Evolutionary conservation across 2,888 invertebrate genomes (phyloP).

Genomic region (Limnephilus lunatus): DNA sequence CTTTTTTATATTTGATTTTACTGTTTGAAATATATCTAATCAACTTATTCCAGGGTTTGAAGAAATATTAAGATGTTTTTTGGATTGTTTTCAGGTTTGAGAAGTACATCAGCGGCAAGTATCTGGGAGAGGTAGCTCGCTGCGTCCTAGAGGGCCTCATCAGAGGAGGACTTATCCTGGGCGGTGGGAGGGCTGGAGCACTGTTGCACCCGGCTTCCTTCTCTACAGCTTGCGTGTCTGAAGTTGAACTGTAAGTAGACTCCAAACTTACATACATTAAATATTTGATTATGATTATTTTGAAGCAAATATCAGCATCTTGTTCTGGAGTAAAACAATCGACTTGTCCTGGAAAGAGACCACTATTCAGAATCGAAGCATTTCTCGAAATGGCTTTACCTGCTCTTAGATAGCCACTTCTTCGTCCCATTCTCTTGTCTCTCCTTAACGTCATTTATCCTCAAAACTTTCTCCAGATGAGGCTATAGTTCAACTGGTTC

Average conservation of each 20-base stretch:
- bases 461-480: not conserved
- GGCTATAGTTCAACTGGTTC: not conserved
- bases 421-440: no score
- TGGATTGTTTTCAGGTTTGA: constrained; percentile 80
- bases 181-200: constrained; percentile 68
- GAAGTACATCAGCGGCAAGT: constrained; percentile 89
- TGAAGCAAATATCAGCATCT: no score
- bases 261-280: not conserved
- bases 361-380: no score
- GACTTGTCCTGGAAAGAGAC: no score
- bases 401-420: not conserved
- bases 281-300: no score
- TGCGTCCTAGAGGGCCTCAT: constrained; percentile 64
- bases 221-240: constrained; percentile 82
- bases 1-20: no score
- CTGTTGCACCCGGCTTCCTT: constrained; percentile 76
- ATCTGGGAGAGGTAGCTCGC: constrained; percentile 84
- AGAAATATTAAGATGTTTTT: not conserved
- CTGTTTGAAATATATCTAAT: no score
- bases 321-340: no score
- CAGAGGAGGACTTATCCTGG: constrained; percentile 42
- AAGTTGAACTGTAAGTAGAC: constrained; percentile 83
- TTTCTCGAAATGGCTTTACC: no score
- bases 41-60: not conserved
- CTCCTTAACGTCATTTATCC: no score